phyloP scores from a whole-genome alignment of 2,113 vertebrate species.

The Mystacornis crossleyi region DNA sequence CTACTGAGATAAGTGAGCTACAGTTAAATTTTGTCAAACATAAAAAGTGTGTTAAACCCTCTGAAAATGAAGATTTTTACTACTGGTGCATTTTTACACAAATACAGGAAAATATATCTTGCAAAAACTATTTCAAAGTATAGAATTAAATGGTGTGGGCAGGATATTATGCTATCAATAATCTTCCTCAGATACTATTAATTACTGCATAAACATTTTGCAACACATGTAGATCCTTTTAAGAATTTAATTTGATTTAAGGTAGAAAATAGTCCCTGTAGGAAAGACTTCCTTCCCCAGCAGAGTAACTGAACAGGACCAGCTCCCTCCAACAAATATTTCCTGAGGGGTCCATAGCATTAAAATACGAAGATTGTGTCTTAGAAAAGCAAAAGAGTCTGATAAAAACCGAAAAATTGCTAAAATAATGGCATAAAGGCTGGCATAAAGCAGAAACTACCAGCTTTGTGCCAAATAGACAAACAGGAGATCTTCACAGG shows the following conservation, averaged over 20 bases:
- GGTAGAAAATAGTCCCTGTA: not conserved
- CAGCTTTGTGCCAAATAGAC: not conserved
- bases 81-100: not conserved
- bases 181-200: not conserved
- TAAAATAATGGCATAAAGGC: not conserved
- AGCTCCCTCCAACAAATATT: not conserved
- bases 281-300: not conserved
- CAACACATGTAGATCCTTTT: not conserved
- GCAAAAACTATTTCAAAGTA: not conserved
- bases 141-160: not conserved
- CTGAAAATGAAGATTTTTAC: not conserved
- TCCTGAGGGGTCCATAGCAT: not conserved
- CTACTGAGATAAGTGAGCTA: not conserved
- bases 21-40: not conserved
- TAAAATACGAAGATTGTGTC: not conserved
- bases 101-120: not conserved
- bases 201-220: not conserved
- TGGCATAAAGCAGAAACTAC: not conserved
- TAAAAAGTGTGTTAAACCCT: not conserved
- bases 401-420: not conserved
- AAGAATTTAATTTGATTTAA: not conserved
- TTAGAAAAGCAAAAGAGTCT: not conserved
- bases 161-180: not conserved
- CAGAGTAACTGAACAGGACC: not conserved
- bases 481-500: not conserved